phyloP scores from a whole-genome alignment of 2,797 vertebrate species.

The Dallia pectoralis region DNA sequence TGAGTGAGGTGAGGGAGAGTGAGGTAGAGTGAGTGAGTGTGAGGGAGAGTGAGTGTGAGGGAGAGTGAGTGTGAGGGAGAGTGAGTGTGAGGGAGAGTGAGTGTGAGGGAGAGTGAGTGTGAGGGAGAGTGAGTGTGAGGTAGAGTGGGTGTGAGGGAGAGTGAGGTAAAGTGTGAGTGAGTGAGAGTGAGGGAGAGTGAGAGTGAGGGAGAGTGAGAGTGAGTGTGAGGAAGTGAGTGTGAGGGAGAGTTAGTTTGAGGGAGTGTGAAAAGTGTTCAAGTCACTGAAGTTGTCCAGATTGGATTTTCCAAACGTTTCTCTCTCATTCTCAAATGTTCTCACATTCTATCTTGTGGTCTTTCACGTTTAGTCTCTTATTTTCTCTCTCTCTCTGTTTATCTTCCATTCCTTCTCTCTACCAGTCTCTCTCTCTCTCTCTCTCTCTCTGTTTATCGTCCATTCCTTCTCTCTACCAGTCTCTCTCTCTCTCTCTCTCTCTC shows the following conservation, averaged over 20 bases:
- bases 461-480: not conserved
- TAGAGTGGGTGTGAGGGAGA: not conserved
- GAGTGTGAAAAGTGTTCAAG: not conserved
- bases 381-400: slow-evolving; percentile 15
- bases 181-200: too few species aligned
- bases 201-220: not conserved
- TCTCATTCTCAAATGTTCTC: not conserved
- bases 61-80: slow-evolving; percentile 16
- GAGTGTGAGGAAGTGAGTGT: too few species aligned
- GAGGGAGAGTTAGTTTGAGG: slow-evolving; percentile 7
- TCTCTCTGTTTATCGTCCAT: not conserved
- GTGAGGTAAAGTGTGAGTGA: slow-evolving; percentile 5
- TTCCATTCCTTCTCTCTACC: not conserved
- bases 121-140: slow-evolving; percentile 14
- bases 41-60: slow-evolving; percentile 8
- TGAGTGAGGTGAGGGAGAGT: not conserved
- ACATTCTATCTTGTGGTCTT: not conserved
- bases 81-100: slow-evolving; percentile 8
- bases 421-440: slow-evolving; percentile 5
- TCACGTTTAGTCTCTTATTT: slow-evolving; percentile 19
- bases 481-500: not conserved
- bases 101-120: slow-evolving; percentile 8
- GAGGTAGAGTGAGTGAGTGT: too few species aligned
- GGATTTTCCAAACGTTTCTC: slow-evolving; percentile 36
- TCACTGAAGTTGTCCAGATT: slow-evolving; percentile 16